Conservation (phyloP, 2,113 vertebrate species). For the Chroicocephalus ridibundus region DNA sequence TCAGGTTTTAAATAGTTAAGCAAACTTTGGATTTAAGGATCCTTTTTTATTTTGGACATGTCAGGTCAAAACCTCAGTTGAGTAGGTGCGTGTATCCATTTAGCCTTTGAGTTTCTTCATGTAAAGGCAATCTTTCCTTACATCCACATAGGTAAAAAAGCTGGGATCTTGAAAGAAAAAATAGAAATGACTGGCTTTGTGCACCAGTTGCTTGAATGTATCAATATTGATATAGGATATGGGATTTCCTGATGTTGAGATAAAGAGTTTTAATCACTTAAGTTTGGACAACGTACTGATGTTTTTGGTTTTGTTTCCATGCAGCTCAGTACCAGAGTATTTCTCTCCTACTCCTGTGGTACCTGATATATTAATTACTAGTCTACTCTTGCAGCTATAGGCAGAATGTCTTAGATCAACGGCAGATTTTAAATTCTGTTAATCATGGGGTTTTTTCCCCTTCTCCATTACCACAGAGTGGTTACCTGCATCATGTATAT, state of each 20-base stretch:
- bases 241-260: not conserved
- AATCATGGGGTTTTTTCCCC: not conserved
- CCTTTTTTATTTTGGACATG: not conserved
- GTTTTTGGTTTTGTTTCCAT: not conserved
- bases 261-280: not conserved
- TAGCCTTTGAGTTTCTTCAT: not conserved
- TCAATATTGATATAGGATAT: not conserved
- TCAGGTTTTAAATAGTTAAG: not conserved
- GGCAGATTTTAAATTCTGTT: not conserved
- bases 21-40: not conserved
- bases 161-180: not conserved
- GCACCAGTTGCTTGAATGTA: not conserved
- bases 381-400: not conserved
- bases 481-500: not conserved
- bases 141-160: not conserved
- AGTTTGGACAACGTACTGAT: not conserved
- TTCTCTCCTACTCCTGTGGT: not conserved
- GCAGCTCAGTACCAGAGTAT: not conserved
- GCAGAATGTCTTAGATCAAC: not conserved
- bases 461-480: not conserved
- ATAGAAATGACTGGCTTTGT: not conserved
- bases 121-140: not conserved
- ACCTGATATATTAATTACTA: not conserved
- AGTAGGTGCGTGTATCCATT: not conserved
- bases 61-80: not conserved